These are phyloP conservation scores for Neodiprion virginianus DNA, from an alignment of 1,140 invertebrate genomes.

Conservation along the genomic window DNA sequence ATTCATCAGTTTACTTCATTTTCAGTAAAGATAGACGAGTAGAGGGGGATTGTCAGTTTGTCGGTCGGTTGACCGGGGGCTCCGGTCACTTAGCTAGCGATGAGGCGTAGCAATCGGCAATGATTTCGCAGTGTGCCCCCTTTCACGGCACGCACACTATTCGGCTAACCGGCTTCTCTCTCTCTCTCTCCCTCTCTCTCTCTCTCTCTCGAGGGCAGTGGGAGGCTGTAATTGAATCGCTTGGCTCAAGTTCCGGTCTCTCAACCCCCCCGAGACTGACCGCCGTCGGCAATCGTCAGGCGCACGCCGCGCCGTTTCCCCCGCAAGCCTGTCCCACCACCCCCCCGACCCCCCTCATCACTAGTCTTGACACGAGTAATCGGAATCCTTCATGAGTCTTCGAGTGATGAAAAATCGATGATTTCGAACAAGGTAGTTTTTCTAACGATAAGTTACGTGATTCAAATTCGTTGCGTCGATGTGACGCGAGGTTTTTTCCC, in stretches of 20 bases:
- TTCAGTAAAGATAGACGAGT: no score
- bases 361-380: no score
- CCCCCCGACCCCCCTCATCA: no score
- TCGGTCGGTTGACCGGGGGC: slow-evolving; percentile 1
- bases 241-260: background rate
- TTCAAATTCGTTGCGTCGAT: no score
- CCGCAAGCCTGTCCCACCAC: no score
- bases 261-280: background rate
- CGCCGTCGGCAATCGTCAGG: slow-evolving; percentile 6
- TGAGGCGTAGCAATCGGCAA: background rate
- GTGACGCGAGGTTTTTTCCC: no score
- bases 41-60: background rate
- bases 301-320: background rate
- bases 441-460: no score
- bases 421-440: no score
- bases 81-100: background rate
- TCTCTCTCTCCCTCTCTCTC: background rate
- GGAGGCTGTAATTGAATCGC: slow-evolving; percentile 6
- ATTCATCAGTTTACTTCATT: no score
- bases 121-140: slow-evolving; percentile 4
- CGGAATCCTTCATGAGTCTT: no score
- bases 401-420: no score
- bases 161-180: background rate
- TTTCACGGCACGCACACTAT: no score
- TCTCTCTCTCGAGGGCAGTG: background rate